Conservation (phyloP, 1,140 invertebrate genomes). For the Trichonephila clavipes region DNA sequence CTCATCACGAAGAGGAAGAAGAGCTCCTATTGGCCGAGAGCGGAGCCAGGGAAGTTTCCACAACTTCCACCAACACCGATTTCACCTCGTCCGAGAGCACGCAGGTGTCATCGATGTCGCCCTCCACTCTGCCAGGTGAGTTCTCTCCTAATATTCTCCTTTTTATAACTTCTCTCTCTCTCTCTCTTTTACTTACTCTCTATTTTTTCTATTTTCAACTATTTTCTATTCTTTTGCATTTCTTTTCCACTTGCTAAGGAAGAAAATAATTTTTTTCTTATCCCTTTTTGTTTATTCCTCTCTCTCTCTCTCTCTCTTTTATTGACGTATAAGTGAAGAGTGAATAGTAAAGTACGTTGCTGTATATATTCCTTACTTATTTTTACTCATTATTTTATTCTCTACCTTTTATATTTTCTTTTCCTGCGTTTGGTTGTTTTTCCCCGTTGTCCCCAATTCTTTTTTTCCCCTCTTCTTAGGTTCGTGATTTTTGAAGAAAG, state of each 20-base stretch:
- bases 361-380: neutral
- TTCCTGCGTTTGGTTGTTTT: neutral
- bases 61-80: slow-evolving; percentile 75
- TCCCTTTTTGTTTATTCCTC: no score
- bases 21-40: slow-evolving; percentile 5
- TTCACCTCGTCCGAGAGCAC: slow-evolving; percentile 67
- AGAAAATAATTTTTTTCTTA: no score
- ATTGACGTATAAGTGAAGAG: no score
- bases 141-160: neutral
- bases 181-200: neutral
- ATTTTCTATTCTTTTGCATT: neutral
- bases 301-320: no score
- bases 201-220: neutral
- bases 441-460: no score
- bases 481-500: no score
- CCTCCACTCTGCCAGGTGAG: neutral
- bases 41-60: slow-evolving; percentile 39
- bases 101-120: slow-evolving; percentile 64
- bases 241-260: neutral
- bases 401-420: neutral
- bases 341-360: neutral
- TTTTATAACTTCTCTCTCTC: neutral
- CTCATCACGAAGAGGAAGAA: slow-evolving; percentile 58
- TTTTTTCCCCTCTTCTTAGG: no score
- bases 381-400: neutral